Evolutionary conservation across 2,797 vertebrate genomes (phyloP), one percentile per base, ranked within the genome.

Genomic region (Tenualosa thibaudeaui): DNA sequence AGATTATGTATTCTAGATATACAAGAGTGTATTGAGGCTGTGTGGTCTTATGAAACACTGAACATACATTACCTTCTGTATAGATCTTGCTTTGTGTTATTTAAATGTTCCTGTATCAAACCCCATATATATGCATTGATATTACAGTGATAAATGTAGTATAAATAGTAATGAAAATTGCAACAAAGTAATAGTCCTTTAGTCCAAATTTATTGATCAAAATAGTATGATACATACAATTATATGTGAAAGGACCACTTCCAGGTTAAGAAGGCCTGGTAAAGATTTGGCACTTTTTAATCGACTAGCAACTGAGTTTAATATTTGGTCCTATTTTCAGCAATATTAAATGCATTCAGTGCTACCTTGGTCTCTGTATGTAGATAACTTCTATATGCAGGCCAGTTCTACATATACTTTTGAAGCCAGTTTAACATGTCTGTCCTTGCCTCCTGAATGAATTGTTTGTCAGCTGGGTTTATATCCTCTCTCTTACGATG

Each of bases 401-500:
- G 50, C 8, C 46, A 46, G 19, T 83, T 83, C 87, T 94, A 97
- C 82, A 98, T 86, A n/a, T 97, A 97, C 83, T 95, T 98, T 40
- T 95, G 94, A 56, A 99, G 92, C 97, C 98, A 99, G 88, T 95
- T 95, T 0, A 98, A 89, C 91, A 98, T 94, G 87, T 99, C 97
- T 81, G 88, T 91, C 83, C 97, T 94, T 58, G 96, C 97, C 90
- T 97, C 96, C 40, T 96, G 94, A 83, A 98, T 97, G 37, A 86
- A 91, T 24, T 94, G 93, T 88, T 94, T 96, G 89, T 99, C 98
- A 1, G 89, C 60, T 0, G 94, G 93, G 37, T 95, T 96, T 43
- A 97, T 95, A 49, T 98, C 96, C 88, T 98, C 96, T 89, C 91
- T 95, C 91, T 96, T 98, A 3, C 98, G 96, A 86, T 99, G 98